Conservation (phyloP, 2,797 vertebrate species). For the Myotis vivesi region DNA sequence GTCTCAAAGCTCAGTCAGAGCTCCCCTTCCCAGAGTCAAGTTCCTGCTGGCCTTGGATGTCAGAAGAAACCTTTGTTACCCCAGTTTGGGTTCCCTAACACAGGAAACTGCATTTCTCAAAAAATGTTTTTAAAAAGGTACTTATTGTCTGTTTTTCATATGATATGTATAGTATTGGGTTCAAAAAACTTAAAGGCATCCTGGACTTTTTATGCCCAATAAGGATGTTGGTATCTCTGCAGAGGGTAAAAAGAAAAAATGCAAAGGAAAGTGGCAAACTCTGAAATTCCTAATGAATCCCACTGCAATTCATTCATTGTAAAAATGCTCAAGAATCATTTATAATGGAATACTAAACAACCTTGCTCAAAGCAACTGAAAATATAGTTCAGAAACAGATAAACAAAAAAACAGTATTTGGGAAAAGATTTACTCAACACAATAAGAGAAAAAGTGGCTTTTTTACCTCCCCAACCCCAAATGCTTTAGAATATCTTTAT, state of each 20-base stretch:
- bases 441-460: background rate
- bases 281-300: background rate
- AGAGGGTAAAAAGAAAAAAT: background rate
- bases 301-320: background rate
- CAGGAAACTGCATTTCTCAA: background rate
- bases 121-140: background rate
- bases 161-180: background rate
- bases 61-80: background rate
- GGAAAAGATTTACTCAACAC: background rate
- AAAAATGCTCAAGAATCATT: constrained; percentile 11
- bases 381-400: background rate
- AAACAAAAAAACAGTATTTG: background rate
- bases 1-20: background rate
- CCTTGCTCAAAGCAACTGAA: background rate
- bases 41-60: background rate
- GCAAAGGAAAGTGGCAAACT: background rate
- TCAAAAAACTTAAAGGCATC: background rate
- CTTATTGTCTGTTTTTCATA: background rate
- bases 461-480: background rate
- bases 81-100: background rate
- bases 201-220: background rate
- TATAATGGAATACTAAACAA: background rate
- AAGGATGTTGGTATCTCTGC: background rate
- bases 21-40: background rate
- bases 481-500: background rate